Evolutionary conservation across 2,888 invertebrate genomes (phyloP).

Genomic region (Choristoneura rosaceana): DNA sequence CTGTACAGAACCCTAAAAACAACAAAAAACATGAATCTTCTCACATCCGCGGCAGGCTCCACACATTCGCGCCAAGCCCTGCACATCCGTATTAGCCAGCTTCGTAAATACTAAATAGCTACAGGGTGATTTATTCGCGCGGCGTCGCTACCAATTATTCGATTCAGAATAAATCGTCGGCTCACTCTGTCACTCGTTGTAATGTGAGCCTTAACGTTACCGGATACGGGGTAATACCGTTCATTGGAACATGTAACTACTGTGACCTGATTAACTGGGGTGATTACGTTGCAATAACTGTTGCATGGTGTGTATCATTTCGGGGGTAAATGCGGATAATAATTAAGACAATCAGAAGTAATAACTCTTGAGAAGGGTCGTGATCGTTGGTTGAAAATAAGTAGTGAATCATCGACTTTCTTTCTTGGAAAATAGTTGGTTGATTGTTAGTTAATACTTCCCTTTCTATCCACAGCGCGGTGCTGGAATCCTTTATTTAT

Average conservation of each 20-base stretch:
- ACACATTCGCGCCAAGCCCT: neutral
- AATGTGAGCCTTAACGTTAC: neutral
- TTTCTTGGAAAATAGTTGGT: too few relatives aligned
- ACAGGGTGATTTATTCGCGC: conserved; percentile 20
- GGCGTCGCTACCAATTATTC: conserved; percentile 12
- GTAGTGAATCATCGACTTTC: too few relatives aligned
- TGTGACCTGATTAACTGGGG: neutral
- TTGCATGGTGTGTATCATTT: neutral
- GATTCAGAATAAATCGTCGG: conserved; percentile 18
- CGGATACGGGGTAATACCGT: neutral
- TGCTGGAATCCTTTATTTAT: too few relatives aligned
- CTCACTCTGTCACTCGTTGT: conserved; percentile 5
- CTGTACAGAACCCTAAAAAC: too few relatives aligned
- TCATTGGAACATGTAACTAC: neutral
- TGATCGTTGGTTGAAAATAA: too few relatives aligned
- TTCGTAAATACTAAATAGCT: conserved; percentile 24
- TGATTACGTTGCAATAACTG: neutral
- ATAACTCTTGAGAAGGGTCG: too few relatives aligned
- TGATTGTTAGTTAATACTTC: too few relatives aligned
- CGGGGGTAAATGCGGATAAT: too few relatives aligned
- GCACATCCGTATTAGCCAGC: neutral
- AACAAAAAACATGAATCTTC: too few relatives aligned
- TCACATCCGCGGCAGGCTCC: neutral
- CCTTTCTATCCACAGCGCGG: too few relatives aligned
- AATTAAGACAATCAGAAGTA: too few relatives aligned